Evolutionary conservation across 1,140 invertebrate genomes (phyloP).

Genomic region (Mesaphorura yosii): DNA sequence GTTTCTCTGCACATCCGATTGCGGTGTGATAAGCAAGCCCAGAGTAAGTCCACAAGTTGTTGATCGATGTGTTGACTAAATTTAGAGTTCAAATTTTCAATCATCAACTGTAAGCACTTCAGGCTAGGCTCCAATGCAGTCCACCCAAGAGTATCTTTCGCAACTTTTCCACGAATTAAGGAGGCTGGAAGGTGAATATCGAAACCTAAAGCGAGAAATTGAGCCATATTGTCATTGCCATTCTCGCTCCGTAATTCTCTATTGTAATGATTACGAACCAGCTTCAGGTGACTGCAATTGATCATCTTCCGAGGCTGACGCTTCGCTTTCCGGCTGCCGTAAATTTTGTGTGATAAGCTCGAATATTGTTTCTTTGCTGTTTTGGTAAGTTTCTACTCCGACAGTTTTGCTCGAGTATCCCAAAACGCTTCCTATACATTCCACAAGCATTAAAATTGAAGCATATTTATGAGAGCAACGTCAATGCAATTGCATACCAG

Average conservation of each 20-base stretch:
- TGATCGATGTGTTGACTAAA: slow-evolving; percentile 40
- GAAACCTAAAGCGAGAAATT: slow-evolving; percentile 8
- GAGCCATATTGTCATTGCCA: too few species aligned
- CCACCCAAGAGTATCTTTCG: slow-evolving; percentile 43
- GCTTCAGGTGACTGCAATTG: too few species aligned
- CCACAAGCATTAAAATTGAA: too few species aligned
- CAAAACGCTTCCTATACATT: slow-evolving; percentile 38
- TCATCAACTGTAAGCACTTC: slow-evolving; percentile 44
- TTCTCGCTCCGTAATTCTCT: too few species aligned
- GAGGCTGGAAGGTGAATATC: not conserved
- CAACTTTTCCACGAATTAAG: slow-evolving; percentile 6
- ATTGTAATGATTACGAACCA: too few species aligned
- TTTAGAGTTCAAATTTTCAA: slow-evolving; percentile 39
- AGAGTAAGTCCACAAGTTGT: slow-evolving; percentile 42
- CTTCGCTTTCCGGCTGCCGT: too few species aligned
- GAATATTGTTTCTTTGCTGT: slow-evolving; percentile 35
- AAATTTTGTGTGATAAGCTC: slow-evolving; percentile 38
- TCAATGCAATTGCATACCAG: not conserved
- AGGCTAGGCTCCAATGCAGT: slow-evolving; percentile 47
- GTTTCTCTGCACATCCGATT: slow-evolving; percentile 48
- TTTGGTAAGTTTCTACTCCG: slow-evolving; percentile 37
- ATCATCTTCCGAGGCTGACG: slow-evolving; percentile 33
- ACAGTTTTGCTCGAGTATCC: slow-evolving; percentile 37
- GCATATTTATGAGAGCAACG: slow-evolving; percentile 12
- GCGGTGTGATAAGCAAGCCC: slow-evolving; percentile 40